A percentile compares a stretch with the other conserved stretches of the same genome.
phyloP scores from a whole-genome alignment of 2,888 invertebrate genomes.

The Netelia melanura region DNA sequence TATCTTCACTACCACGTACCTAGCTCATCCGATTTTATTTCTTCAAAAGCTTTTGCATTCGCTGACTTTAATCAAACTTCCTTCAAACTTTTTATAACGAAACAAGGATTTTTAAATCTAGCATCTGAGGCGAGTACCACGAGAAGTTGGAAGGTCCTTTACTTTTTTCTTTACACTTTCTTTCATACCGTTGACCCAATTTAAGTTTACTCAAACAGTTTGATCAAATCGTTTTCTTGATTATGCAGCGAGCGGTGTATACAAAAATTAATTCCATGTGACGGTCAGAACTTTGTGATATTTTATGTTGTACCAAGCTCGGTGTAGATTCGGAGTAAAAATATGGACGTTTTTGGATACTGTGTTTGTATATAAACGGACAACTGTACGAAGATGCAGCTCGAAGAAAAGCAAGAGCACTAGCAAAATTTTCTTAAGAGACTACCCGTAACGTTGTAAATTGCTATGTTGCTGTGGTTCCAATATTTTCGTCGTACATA shows the following conservation, averaged over 20 bases:
- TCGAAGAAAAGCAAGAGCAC: not conserved
- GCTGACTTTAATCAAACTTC: constrained; percentile 7
- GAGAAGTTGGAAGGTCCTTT: constrained; percentile 26
- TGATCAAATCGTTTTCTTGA: not conserved
- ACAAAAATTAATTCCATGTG: constrained; percentile 1
- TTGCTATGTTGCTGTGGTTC: constrained; percentile 1
- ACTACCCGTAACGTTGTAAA: constrained; percentile 3
- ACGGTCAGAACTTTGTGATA: not conserved
- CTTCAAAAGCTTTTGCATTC: constrained; percentile 46
- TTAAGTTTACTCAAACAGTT: too few relatives aligned
- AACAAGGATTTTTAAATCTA: not conserved
- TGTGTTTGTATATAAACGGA: not conserved
- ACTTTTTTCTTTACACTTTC: not conserved
- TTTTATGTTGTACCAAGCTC: not conserved
- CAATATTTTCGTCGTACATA: not conserved
- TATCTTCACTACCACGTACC: constrained; percentile 20
- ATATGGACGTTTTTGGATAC: not conserved
- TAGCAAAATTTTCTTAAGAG: constrained; percentile 3
- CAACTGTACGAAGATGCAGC: not conserved
- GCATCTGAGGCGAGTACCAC: not conserved
- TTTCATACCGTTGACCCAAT: constrained; percentile 21
- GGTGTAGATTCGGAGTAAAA: not conserved
- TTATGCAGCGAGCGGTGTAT: not conserved
- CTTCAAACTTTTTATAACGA: not conserved
- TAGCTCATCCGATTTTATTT: constrained; percentile 13